Percentiles rank a stretch among this genome's conserved stretches.
Evolutionary conservation across 2,113 vertebrate species (phyloP).

Genomic region (Chamaea fasciata): DNA sequence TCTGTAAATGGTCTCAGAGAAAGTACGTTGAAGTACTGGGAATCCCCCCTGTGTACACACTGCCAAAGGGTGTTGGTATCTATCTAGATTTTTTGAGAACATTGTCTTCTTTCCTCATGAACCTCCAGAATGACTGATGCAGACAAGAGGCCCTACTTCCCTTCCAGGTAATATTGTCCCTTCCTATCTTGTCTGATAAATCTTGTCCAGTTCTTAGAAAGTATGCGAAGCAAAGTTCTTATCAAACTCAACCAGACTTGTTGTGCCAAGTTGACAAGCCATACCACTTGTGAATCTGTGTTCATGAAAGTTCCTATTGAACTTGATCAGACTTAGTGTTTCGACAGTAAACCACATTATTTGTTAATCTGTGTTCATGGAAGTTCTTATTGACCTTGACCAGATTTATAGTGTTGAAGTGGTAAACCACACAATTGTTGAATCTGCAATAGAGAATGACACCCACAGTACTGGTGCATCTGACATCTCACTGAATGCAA

Average conservation of each 20-base stretch:
- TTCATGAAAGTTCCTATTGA: neutral
- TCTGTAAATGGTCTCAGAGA: neutral
- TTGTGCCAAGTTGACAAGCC: neutral
- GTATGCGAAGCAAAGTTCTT: neutral
- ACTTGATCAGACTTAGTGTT: neutral
- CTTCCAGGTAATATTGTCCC: neutral
- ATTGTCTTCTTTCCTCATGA: neutral
- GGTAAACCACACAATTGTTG: neutral
- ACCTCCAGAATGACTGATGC: neutral
- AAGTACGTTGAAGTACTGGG: neutral
- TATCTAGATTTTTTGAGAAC: neutral
- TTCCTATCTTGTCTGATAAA: neutral
- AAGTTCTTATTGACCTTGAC: neutral
- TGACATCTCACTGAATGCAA: neutral
- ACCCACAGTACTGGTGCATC: neutral
- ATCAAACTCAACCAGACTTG: neutral
- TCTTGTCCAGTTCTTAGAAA: neutral
- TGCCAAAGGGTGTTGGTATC: neutral
- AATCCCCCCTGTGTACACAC: neutral
- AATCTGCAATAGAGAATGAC: neutral
- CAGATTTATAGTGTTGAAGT: neutral
- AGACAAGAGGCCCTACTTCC: neutral
- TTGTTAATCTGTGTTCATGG: neutral
- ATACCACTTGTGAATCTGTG: neutral
- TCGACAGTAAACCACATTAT: neutral